Base-by-base conservation (phyloP, 2,113 vertebrate genomes). In the Sphyrna mokarran region DNA sequence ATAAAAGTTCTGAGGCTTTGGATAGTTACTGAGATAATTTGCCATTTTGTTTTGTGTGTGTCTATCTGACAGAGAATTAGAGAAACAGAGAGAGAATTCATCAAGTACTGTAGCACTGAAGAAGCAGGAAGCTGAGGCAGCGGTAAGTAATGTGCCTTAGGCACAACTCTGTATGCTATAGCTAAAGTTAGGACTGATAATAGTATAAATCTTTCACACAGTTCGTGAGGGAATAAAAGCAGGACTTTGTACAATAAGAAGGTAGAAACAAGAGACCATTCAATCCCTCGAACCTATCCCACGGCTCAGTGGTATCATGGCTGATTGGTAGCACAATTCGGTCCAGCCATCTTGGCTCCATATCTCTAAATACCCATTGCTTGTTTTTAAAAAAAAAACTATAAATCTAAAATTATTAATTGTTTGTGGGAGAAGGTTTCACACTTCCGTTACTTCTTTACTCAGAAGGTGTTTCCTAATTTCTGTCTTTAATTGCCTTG, bases 41-140 rank as follows among this genome's bases (percentile, higher is more conserved):
- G 54, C 16, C 14, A 26, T 37, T 86, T 86, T 86, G 48, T 63
- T 83, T 26, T 89, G 20, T 61, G 61, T 95, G 43, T 43, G 18
- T 95, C 16, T 78, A 96, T 95, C n/a, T 63, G 23, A 86, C 96
- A 99, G 99, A 97, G 99, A 99, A 9, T 95, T 99, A 97, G 98
- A 99, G 96, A 99, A 99, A 97, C 99, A 99, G 13, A 97, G 98
- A 95, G 99, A 99, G 96, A 99, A 96, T 95, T 97, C 98, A 0
- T 98, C 99, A 96, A 98, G 98, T 0, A 98, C 99, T 96, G 97
- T 98, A 95, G 97, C 98, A 95, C 98, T 97, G 97, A 99, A 99
- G 97, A 99, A 98, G 96, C 99, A 99, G 96, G 99, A 99, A 96
- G 99, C 99, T 0, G 99, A 99, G 96, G 97, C 98, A 37, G 98